phyloP scores from a whole-genome alignment of 1,140 invertebrate species.

The Odontomachus brunneus region DNA sequence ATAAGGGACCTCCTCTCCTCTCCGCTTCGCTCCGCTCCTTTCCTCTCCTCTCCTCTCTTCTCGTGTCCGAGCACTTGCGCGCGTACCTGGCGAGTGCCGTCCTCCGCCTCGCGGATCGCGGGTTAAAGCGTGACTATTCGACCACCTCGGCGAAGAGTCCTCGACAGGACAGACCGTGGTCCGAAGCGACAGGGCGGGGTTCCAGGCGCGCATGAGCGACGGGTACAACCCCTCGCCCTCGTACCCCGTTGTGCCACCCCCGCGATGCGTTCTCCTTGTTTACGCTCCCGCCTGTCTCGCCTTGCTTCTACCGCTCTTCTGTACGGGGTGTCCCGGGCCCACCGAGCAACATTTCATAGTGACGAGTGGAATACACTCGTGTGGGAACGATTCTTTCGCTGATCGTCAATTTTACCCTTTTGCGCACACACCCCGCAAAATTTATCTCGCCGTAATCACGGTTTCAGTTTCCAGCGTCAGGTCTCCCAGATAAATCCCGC shows the following conservation, averaged over 20 bases:
- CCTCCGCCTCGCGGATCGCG: slow-evolving; percentile 80
- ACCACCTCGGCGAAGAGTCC: slow-evolving; percentile 79
- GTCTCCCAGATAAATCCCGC: no score
- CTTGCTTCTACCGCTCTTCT: slow-evolving; percentile 46
- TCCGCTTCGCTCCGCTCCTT: not conserved
- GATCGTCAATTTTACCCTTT: no score
- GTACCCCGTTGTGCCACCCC: slow-evolving; percentile 66
- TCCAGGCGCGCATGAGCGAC: slow-evolving; percentile 79
- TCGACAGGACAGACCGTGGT: slow-evolving; percentile 72
- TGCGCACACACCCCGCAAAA: no score
- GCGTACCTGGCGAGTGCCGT: slow-evolving; percentile 73
- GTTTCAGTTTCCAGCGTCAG: no score
- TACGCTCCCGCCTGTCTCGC: slow-evolving; percentile 74
- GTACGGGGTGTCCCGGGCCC: not conserved
- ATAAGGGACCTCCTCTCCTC: no score
- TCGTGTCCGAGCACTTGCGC: slow-evolving; percentile 56
- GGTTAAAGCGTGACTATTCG: slow-evolving; percentile 83
- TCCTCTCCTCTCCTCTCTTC: not conserved
- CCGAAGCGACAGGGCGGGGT: slow-evolving; percentile 82
- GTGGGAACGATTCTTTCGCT: not conserved
- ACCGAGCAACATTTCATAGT: not conserved
- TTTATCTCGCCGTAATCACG: no score
- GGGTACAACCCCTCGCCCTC: slow-evolving; percentile 60
- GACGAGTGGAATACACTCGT: not conserved
- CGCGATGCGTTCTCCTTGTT: slow-evolving; percentile 77